Percentiles rank a stretch among this genome's conserved stretches.
phyloP scores from a whole-genome alignment of 2,797 vertebrate genomes.

The Crocidura indochinensis region DNA sequence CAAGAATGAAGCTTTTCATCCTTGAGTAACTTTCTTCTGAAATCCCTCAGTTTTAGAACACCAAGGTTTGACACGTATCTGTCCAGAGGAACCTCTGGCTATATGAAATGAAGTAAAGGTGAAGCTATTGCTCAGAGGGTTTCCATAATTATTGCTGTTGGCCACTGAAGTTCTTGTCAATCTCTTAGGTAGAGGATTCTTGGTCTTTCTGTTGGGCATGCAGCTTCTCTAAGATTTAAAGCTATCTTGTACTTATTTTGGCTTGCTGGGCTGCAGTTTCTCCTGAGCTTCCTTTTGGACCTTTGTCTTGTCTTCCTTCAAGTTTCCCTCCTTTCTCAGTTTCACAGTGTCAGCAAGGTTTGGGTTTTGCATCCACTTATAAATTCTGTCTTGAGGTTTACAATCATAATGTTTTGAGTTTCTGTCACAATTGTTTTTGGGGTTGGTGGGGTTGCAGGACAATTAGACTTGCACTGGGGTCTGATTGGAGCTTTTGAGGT shows the following conservation, averaged over 20 bases:
- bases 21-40: not conserved
- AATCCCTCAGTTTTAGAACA: conserved; percentile 11
- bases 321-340: not conserved
- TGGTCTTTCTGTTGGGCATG: not conserved
- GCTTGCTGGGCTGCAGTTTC: not conserved
- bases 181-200: not conserved
- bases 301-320: not conserved
- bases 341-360: no score
- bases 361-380: no score
- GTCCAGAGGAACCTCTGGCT: conserved; percentile 29
- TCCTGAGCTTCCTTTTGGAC: conserved; percentile 7
- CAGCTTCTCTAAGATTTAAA: not conserved
- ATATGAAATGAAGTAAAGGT: not conserved
- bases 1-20: no score
- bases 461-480: not conserved
- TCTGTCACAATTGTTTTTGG: not conserved
- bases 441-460: not conserved
- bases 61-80: conserved; percentile 18
- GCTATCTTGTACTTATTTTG: conserved; percentile 39
- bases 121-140: not conserved
- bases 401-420: not conserved
- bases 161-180: no score
- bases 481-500: conserved; percentile 29
- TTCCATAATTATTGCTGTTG: conserved; percentile 31
- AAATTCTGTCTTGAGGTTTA: not conserved